Base-by-base conservation (phyloP, 2,797 vertebrate genomes). In the Sebastes taczanowskii region DNA sequence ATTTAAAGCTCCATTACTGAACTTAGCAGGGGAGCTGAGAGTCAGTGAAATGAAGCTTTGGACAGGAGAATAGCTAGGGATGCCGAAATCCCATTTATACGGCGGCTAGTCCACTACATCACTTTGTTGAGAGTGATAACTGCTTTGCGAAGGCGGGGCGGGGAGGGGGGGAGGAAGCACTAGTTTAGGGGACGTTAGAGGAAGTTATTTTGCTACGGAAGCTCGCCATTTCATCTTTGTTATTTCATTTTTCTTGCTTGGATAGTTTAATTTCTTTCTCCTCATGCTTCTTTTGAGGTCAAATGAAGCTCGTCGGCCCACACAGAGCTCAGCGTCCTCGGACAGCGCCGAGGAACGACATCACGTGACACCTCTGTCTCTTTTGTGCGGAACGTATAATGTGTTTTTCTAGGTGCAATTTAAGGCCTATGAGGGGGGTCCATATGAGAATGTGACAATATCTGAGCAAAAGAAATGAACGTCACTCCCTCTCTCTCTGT, bases 1-100 rank as follows among this genome's bases (percentile, higher is more conserved):
- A 92, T 92, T 93, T 94, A 86, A 85, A 88, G 90, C 86, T 90
- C 92, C 89, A 94, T 93, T 94, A 94, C 89, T 83, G 88, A 89
- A 80, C 89, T 88, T 90, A 89, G 88, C 91, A 86, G 93, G 90
- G 89, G 94, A 88, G 85, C 92, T 86, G 92, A 89, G 91, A 90
- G 91, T 71, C 69, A 9, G 80, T 74, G 84, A 86, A 89, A 91
- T 84, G 82, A 89, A 81, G 90, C 89, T 90, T 85, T 88, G 77
- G 83, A 86, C 64, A 72, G 82, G 71, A 84, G 90, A 90, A 85
- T 61, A 80, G 76, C 68, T 13, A 8, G 71, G 75, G 81, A 90
- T 66, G 74, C 81, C 29, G 10, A 76, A 90, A 88, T 88, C 86
- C 82, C 82, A 91, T 92, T 89, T 86, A 82, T 74, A 76, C 69